Conservation (phyloP, 2,113 vertebrate species). For the Ceyx melanurus region DNA sequence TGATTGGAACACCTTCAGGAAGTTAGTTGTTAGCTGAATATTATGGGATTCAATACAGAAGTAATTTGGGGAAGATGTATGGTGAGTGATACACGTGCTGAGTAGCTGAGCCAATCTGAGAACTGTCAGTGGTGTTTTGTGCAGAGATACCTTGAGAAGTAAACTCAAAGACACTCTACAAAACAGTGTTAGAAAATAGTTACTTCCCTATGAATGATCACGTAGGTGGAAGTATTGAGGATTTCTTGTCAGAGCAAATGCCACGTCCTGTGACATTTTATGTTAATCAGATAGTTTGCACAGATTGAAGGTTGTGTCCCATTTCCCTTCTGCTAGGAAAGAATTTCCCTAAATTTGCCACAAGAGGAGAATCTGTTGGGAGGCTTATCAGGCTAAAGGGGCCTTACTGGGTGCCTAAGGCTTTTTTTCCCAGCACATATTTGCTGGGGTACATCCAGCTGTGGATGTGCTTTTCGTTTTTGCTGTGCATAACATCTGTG, state of each 20-base stretch:
- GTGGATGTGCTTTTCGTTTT: slow-evolving; percentile 27
- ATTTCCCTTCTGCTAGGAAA: slow-evolving; percentile 24
- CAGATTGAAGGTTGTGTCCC: not conserved
- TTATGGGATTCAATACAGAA: not conserved
- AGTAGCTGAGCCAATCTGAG: not conserved
- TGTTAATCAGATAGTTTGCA: not conserved
- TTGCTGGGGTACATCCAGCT: slow-evolving; percentile 42
- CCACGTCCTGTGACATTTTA: not conserved
- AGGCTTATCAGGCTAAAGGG: slow-evolving; percentile 1
- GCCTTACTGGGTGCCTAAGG: slow-evolving; percentile 5
- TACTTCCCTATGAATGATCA: not conserved
- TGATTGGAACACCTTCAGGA: not conserved
- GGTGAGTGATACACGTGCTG: fast-evolving
- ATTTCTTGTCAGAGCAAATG: not conserved
- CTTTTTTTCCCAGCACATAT: not conserved
- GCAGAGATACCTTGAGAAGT: not conserved
- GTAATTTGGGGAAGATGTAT: not conserved
- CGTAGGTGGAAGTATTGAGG: not conserved
- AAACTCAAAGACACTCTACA: not conserved
- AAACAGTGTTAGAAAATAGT: not conserved
- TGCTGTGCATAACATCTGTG: slow-evolving; percentile 44
- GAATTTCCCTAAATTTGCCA: not conserved
- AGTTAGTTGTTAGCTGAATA: not conserved
- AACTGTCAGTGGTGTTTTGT: not conserved
- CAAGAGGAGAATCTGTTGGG: not conserved